phyloP scores from a whole-genome alignment of 2,888 invertebrate genomes.

The Netelia virgata region DNA sequence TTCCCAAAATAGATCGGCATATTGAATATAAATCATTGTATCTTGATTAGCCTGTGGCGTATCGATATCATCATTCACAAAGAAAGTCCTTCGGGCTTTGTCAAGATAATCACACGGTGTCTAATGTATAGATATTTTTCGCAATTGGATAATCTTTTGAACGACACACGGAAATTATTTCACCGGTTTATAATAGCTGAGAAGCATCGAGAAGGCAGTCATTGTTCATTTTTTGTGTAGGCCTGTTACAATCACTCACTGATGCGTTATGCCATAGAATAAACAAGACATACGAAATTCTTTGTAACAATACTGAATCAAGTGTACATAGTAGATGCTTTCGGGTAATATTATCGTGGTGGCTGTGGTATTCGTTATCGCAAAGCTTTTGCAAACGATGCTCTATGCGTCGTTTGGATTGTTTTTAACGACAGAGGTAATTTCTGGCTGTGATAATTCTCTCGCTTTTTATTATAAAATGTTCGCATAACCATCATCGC shows the following conservation, averaged over 20 bases:
- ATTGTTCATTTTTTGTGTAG: no score
- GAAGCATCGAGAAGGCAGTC: no score
- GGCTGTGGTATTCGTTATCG: slow-evolving; percentile 32
- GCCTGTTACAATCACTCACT: no score
- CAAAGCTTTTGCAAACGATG: slow-evolving; percentile 58
- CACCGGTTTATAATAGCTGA: neutral
- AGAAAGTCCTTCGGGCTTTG: no score
- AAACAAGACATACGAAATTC: neutral
- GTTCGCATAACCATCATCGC: neutral
- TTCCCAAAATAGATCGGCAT: no score
- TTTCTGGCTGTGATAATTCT: neutral
- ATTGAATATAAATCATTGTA: no score
- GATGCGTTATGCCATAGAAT: neutral
- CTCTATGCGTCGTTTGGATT: slow-evolving; percentile 65
- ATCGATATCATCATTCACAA: no score
- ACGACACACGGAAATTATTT: neutral
- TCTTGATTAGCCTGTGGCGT: no score
- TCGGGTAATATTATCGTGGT: slow-evolving; percentile 6
- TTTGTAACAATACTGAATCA: slow-evolving; percentile 2
- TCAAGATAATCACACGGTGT: no score
- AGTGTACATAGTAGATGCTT: slow-evolving; percentile 8
- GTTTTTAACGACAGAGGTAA: slow-evolving; percentile 48
- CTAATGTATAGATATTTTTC: no score
- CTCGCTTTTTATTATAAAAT: neutral
- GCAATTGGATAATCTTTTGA: neutral